Percentiles rank a stretch among this genome's conserved stretches.
phyloP scores from a whole-genome alignment of 2,888 invertebrate species.

The Apocheima hispidaria region DNA sequence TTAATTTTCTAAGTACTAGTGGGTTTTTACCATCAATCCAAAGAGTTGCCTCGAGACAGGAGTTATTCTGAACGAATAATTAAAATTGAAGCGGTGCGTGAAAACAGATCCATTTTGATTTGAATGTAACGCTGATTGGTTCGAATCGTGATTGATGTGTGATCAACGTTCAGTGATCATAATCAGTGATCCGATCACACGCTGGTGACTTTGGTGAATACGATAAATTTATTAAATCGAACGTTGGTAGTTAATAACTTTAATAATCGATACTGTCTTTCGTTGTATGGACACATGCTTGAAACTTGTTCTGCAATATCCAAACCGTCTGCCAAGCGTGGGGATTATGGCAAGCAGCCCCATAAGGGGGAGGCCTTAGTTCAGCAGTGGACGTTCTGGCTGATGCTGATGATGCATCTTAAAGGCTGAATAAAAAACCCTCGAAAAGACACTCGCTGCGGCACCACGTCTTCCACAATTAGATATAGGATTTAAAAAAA shows the following conservation, averaged over 20 bases:
- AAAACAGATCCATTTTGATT: constrained; percentile 53
- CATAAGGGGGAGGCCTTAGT: too few species aligned
- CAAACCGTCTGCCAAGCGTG: too few species aligned
- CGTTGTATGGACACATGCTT: too few species aligned
- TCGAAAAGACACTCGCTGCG: too few species aligned
- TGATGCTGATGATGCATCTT: too few species aligned
- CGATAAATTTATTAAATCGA: constrained; percentile 12
- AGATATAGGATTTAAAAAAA: too few species aligned
- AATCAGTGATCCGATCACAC: constrained; percentile 22
- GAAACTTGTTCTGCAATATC: too few species aligned
- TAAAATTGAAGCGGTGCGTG: constrained; percentile 45
- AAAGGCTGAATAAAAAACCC: too few species aligned
- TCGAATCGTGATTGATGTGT: constrained; percentile 46
- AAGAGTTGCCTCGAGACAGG: constrained; percentile 44
- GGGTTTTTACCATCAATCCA: constrained; percentile 20
- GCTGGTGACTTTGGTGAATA: constrained; percentile 15
- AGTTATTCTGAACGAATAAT: constrained; percentile 60
- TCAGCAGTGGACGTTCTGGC: too few species aligned
- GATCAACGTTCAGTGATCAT: constrained; percentile 38
- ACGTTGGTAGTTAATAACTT: background rate
- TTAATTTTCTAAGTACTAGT: background rate
- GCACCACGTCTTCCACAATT: too few species aligned
- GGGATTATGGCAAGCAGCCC: too few species aligned
- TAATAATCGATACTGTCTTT: too few species aligned
- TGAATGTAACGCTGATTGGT: constrained; percentile 60